Conservation (phyloP, 2,113 vertebrate species). For the Pithys albifrons region DNA sequence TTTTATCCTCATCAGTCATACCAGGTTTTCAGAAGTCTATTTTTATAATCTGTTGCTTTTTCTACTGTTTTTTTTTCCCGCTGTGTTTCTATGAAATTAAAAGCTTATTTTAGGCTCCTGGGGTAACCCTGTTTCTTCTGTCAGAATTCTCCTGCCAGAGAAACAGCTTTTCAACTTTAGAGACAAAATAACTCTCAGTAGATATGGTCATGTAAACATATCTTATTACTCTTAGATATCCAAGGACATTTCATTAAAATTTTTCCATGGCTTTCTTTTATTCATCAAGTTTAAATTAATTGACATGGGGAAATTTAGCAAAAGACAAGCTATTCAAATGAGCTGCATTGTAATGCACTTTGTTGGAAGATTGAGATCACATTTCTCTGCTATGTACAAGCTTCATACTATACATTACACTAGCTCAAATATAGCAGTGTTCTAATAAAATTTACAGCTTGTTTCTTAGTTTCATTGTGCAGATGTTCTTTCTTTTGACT, state of each 20-base stretch:
- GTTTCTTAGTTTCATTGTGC: background rate
- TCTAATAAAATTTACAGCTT: background rate
- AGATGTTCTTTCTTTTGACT: background rate
- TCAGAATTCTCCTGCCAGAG: background rate
- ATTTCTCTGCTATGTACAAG: background rate
- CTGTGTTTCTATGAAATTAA: background rate
- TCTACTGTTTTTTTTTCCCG: rapidly evolving
- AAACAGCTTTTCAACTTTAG: background rate
- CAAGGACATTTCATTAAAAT: background rate
- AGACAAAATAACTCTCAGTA: background rate
- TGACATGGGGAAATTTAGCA: background rate
- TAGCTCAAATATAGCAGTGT: background rate
- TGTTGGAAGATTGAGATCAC: background rate
- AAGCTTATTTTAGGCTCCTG: background rate
- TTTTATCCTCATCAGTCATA: background rate
- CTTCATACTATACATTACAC: background rate
- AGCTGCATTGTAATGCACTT: background rate
- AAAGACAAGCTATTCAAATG: background rate
- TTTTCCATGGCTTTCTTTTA: background rate
- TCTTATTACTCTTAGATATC: background rate
- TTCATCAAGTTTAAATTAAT: background rate
- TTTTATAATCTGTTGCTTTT: background rate
- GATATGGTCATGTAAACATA: background rate
- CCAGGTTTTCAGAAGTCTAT: background rate
- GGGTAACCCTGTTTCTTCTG: background rate